Conservation (phyloP, 2,113 vertebrate species). For the Athene cunicularia region DNA sequence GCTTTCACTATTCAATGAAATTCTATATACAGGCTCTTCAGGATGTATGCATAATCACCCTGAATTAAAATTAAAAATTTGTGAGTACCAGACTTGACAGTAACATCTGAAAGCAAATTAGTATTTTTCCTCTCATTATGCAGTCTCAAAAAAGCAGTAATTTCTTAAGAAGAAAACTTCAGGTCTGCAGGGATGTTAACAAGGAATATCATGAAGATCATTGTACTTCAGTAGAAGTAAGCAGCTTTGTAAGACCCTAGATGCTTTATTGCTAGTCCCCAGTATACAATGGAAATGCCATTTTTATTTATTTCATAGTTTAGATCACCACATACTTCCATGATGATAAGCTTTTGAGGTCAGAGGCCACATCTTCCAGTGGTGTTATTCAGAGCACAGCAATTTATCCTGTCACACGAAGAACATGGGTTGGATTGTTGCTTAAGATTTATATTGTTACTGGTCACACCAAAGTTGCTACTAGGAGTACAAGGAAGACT, state of each 20-base stretch:
- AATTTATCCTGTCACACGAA: background rate
- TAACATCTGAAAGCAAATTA: background rate
- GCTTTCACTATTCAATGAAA: background rate
- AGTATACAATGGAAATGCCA: background rate
- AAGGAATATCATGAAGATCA: background rate
- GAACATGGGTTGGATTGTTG: background rate
- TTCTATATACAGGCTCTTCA: background rate
- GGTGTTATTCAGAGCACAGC: background rate
- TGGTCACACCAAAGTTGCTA: background rate
- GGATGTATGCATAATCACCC: background rate
- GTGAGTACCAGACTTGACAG: background rate
- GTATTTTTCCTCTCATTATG: background rate
- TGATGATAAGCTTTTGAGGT: background rate
- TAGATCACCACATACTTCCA: conserved; percentile 40
- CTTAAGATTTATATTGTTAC: background rate
- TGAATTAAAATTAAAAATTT: background rate
- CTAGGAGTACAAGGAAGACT: background rate
- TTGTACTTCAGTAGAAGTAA: background rate
- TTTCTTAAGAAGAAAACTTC: background rate
- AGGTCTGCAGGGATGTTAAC: background rate
- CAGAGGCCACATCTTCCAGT: background rate
- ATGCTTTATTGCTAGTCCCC: background rate
- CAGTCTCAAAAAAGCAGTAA: background rate
- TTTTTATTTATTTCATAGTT: conserved; percentile 25
- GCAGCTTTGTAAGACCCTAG: background rate